phyloP scores from a whole-genome alignment of 2,113 vertebrate genomes.

The Cercopithecus mona region DNA sequence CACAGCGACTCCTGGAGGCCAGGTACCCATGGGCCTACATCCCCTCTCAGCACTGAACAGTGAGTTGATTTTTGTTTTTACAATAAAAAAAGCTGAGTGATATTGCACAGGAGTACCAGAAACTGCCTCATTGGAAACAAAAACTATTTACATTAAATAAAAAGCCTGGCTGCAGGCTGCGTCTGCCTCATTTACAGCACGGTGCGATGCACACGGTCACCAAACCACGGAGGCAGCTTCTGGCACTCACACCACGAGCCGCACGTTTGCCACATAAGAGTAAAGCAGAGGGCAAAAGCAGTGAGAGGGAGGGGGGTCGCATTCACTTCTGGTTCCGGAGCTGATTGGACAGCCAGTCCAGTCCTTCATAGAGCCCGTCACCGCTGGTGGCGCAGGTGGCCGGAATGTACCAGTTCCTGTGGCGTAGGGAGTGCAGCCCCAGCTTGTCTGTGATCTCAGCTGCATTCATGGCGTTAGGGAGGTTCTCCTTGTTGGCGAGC shows the following conservation, averaged over 20 bases:
- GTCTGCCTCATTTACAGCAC: conserved; percentile 85
- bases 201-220: conserved; percentile 85
- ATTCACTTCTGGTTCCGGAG: too few relatives aligned
- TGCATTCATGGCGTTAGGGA: too few relatives aligned
- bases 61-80: conserved; percentile 72
- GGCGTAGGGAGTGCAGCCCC: too few relatives aligned
- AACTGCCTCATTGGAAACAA: conserved; percentile 91
- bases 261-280: conserved; percentile 90
- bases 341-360: too few relatives aligned
- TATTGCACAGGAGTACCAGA: conserved; percentile 93
- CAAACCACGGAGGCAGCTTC: conserved; percentile 88
- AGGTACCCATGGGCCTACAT: conserved; percentile 61
- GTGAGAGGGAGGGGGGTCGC: conserved; percentile 65
- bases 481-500: background rate
- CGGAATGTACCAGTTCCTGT: too few relatives aligned
- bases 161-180: conserved; percentile 87
- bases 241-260: conserved; percentile 88
- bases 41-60: conserved; percentile 80
- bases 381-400: too few relatives aligned
- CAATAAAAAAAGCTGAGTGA: conserved; percentile 88
- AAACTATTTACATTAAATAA: conserved; percentile 94
- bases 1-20: conserved; percentile 71
- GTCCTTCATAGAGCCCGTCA: too few relatives aligned
- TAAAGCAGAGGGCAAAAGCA: conserved; percentile 84
- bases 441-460: too few relatives aligned